phyloP scores from a whole-genome alignment of 1,140 invertebrate species.

The Aphelinus atriplicis region DNA sequence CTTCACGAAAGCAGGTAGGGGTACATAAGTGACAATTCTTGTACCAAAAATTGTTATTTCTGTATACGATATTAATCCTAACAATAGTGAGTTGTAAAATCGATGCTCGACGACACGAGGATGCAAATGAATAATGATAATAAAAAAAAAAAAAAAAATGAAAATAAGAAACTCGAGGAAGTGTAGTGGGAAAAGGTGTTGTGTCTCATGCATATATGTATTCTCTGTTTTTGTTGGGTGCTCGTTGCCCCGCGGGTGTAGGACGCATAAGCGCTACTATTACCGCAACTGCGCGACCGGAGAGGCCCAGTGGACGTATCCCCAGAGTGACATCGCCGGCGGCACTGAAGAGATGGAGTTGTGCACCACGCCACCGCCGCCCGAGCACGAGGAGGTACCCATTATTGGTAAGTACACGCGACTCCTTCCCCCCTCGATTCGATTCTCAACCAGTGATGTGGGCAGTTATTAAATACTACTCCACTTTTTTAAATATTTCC shows the following conservation, averaged over 20 bases:
- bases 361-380: slow-evolving; percentile 70
- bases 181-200: neutral
- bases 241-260: slow-evolving; percentile 57
- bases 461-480: neutral
- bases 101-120: no score
- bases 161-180: slow-evolving; percentile 28
- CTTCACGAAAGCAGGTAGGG: slow-evolving; percentile 28
- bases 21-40: slow-evolving; percentile 23
- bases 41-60: slow-evolving; percentile 31
- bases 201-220: slow-evolving; percentile 48
- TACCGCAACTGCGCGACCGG: slow-evolving; percentile 72
- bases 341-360: slow-evolving; percentile 73
- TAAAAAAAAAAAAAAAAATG: slow-evolving; percentile 28
- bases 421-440: no score
- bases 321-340: slow-evolving; percentile 66
- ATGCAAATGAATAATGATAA: slow-evolving; percentile 14
- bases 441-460: no score
- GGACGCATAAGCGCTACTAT: slow-evolving; percentile 76
- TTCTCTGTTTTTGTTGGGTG: slow-evolving; percentile 57
- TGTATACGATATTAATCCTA: slow-evolving; percentile 3
- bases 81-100: no score
- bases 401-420: slow-evolving; percentile 47
- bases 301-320: slow-evolving; percentile 76
- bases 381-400: slow-evolving; percentile 57
- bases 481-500: slow-evolving; percentile 9